Base-by-base conservation (phyloP, 37 sponge, comb jelly and placozoan species). In the Crambe crambe region DNA sequence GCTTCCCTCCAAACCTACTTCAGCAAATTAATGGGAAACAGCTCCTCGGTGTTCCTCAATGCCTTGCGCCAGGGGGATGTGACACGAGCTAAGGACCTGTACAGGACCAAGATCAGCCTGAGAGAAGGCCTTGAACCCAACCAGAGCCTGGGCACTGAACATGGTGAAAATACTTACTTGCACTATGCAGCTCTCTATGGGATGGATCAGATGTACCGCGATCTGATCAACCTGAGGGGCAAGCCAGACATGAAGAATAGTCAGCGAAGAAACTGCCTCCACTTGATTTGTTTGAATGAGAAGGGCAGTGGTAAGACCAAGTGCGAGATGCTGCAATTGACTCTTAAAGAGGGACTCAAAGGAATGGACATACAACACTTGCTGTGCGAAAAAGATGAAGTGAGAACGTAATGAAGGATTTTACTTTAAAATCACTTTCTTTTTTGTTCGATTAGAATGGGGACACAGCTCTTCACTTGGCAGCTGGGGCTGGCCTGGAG, bases 391-490 rank as follows among this genome's bases (percentile, higher is more conserved):
- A 75, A 65, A 26, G 84, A 83, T 15, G 29, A 83, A 70, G 81
- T 72, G 26, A 34, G 78, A 0, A 27, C 17, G 42, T 43, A 40
- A 26, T 25, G 27, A 47, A 47, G 3, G 47, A 3, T 68, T 5
- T 68, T 8, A 68, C 12, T 47, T 6, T 47, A 47, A 47, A 47
- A 6, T n/a, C n/a, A 37, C 0, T 72, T 40, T 66, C 2, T 41
- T 30, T 30, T 3, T 65, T 34, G 32, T 31, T 26, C 35, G 9
- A 0, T 0, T 67, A 91, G 90, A 59, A 88, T 36, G 89, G 89
- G 0, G 84, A 92, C 56, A 89, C 89, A 27, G 80, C 79, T 26
- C 72, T 92, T 6, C 93, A 92, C 79, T 21, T 74, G 47, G 93
- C 93, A 0, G 85, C 89, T 0, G 37, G 38, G 12, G 75, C 66